Conservation (phyloP, 2,888 invertebrate species). For the Sesamia inferens region DNA sequence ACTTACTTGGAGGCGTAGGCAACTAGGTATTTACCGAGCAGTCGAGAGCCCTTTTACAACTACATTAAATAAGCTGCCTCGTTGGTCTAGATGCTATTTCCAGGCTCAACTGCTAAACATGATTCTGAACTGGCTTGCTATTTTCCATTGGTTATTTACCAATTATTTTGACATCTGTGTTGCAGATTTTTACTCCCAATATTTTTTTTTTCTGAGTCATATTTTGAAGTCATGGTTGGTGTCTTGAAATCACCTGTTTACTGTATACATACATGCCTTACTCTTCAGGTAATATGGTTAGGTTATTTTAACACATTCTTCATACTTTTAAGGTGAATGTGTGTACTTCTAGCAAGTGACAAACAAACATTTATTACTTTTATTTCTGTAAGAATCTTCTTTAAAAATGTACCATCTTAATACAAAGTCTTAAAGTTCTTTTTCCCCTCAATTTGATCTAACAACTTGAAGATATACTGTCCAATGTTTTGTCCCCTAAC, state of each 20-base stretch:
- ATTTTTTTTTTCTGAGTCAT: no score
- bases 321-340: neutral
- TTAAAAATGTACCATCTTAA: neutral
- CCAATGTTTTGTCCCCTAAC: constrained; percentile 7
- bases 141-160: no score
- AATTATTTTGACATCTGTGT: no score
- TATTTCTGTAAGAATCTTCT: neutral
- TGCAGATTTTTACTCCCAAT: no score
- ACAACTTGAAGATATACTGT: neutral
- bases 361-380: neutral
- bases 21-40: neutral
- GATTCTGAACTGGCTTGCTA: no score
- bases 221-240: no score
- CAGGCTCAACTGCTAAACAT: neutral
- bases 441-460: neutral
- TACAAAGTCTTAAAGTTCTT: neutral
- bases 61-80: no score
- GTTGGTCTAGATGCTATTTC: neutral
- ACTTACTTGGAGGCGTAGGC: neutral
- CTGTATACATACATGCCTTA: no score
- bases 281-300: no score
- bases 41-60: neutral
- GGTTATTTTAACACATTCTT: neutral
- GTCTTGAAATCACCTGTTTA: no score
- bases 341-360: neutral